Conservation (phyloP, 2,113 vertebrate genomes). For the Pipra filicauda region DNA sequence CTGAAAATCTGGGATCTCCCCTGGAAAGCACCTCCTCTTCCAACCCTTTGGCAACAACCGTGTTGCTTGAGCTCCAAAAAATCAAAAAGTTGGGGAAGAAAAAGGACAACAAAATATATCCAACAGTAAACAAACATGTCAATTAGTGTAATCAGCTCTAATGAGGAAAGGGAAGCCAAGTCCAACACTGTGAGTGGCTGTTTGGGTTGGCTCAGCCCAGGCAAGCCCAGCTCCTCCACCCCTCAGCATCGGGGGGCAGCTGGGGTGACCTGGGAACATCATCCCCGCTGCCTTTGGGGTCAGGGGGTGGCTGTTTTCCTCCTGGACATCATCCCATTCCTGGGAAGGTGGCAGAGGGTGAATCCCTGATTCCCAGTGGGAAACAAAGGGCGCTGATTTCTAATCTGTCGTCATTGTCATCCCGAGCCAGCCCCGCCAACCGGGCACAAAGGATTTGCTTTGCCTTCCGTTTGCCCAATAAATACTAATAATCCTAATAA, state of each 20-base stretch:
- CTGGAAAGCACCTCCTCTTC: neutral
- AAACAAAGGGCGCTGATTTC: slow-evolving; percentile 74
- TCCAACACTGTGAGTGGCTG: neutral
- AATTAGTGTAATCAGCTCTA: slow-evolving; percentile 58
- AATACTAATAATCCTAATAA: slow-evolving; percentile 44
- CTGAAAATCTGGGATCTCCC: neutral
- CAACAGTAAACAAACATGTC: slow-evolving; percentile 33
- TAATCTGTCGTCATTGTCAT: slow-evolving; percentile 62
- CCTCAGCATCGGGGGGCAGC: accelerated
- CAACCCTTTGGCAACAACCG: neutral
- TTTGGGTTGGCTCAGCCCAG: neutral
- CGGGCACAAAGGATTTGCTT: slow-evolving; percentile 18
- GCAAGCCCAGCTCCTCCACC: neutral
- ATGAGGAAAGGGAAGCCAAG: slow-evolving; percentile 47
- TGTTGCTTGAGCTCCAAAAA: neutral
- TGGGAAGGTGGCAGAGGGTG: neutral
- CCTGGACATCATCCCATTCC: neutral
- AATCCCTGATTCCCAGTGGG: neutral
- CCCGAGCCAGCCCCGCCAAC: slow-evolving; percentile 11
- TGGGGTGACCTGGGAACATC: neutral
- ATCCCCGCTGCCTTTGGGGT: neutral
- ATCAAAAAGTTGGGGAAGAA: neutral
- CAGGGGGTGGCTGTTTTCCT: neutral
- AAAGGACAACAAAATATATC: slow-evolving; percentile 19
- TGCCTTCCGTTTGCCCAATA: slow-evolving; percentile 31